Base-by-base conservation (phyloP, 2,888 invertebrate species). In the Watsonalla binaria region DNA sequence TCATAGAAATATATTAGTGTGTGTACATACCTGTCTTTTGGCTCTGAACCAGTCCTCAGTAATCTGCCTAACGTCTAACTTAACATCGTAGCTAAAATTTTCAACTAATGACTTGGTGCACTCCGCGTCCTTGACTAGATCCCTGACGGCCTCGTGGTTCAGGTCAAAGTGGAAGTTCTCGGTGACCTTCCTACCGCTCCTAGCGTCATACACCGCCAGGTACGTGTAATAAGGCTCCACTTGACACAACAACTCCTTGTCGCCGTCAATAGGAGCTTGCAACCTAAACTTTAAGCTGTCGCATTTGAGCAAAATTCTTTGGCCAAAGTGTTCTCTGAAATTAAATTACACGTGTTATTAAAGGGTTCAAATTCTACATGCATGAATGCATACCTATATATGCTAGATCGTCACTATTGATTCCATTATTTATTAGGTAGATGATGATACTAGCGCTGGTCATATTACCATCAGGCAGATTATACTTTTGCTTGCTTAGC, bases 211-310 rank as follows among this genome's bases (percentile, higher is more conserved):
- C 46, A 99, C 86, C 54, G 97, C 95, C 64, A 99, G 85, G 50
- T 95, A 94, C 15, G 98, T 95, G 76, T 96, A 96, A 86, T 99
- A 99, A 0, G 99, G 99, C 80, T 99, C 99, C 53, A 99, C 95
- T 92, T 96, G 95, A 72, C 94, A 94, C 54, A 95, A 76, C 52
- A 94, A 91, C 65, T 96, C 95, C 60, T 93, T 94, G 53, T 95
- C 96, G 55, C 93, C 94, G 53, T 95, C 94, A 62, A 95, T 92
- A 5, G 94, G 94, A 55, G 95, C 95, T 91, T 97, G 97, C 63
- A 98, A 91, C 62, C 96, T 94, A 84, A 97, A 96, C 78, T 94
- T 94, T 65, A 97, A 92, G 71, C 94, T 95, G 74, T 97, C 95
- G 82, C 97, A 97, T 76, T 94, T 94, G 54, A 98, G 90, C 76